These are phyloP conservation scores for Halesus radiatus DNA, from an alignment of 1,140 invertebrate genomes.

Conservation along the genomic window DNA sequence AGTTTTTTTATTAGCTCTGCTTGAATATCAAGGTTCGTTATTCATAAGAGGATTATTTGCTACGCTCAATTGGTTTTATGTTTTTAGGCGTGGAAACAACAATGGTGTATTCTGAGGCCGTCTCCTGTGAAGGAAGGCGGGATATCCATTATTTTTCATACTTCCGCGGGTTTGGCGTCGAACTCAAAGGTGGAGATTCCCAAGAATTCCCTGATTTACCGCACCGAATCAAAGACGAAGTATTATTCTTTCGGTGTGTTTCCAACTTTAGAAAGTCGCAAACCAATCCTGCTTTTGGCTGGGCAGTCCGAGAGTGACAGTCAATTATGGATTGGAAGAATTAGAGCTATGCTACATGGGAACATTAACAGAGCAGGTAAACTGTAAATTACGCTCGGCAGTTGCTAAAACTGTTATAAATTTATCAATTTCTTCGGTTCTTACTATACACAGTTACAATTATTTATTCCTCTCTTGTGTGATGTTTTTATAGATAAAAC, in stretches of 20 bases:
- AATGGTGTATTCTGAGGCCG: slow-evolving; percentile 53
- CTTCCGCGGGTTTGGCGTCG: slow-evolving; percentile 42
- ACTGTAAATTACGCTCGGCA: too few relatives aligned
- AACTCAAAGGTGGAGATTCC: slow-evolving; percentile 54
- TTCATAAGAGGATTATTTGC: neutral
- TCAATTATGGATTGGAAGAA: slow-evolving; percentile 53
- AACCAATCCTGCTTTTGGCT: slow-evolving; percentile 42
- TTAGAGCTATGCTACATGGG: slow-evolving; percentile 49
- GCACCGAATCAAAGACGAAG: slow-evolving; percentile 48
- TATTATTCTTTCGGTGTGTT: slow-evolving; percentile 53
- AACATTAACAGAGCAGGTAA: neutral
- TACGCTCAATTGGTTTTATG: slow-evolving; percentile 1
- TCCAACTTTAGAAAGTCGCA: slow-evolving; percentile 25
- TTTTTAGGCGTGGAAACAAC: slow-evolving; percentile 55
- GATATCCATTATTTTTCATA: slow-evolving; percentile 48
- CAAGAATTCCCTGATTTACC: slow-evolving; percentile 36
- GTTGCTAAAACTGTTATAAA: too few relatives aligned
- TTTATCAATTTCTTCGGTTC: too few relatives aligned
- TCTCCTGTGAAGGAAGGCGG: slow-evolving; percentile 45
- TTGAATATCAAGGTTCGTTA: slow-evolving; percentile 14
- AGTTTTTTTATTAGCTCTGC: neutral
- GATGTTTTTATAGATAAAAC: slow-evolving; percentile 40
- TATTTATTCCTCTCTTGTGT: too few relatives aligned
- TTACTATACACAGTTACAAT: too few relatives aligned
- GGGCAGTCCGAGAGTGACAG: slow-evolving; percentile 53